These are phyloP conservation scores for Shinisaurus crocodilurus DNA, from an alignment of 2,113 vertebrate genomes.

Conservation along the genomic window DNA sequence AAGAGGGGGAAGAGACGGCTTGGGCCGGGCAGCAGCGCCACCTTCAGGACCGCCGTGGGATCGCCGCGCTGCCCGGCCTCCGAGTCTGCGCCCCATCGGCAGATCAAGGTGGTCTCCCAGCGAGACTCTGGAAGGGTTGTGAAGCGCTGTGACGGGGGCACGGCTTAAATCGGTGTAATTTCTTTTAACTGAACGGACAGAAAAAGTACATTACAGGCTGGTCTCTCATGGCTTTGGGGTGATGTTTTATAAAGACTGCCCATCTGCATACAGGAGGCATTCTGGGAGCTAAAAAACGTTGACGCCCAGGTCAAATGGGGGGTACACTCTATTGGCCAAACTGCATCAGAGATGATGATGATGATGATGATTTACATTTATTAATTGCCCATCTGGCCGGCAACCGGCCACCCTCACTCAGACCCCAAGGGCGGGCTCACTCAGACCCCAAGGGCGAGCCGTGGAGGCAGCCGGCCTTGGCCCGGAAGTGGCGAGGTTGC, in stretches of 20 bases:
- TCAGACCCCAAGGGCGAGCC: neutral
- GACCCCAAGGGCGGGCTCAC: too few species aligned
- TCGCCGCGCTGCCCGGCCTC: neutral
- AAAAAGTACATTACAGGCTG: neutral
- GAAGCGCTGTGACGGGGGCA: neutral
- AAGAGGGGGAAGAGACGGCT: accelerated
- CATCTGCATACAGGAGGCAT: neutral
- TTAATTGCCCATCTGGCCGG: too few species aligned
- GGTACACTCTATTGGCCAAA: too few species aligned
- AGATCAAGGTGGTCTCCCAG: neutral
- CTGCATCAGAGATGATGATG: too few species aligned
- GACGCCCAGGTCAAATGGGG: too few species aligned
- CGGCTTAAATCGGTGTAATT: neutral
- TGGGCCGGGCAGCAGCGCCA: neutral
- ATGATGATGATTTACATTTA: too few species aligned
- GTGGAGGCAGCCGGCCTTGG: neutral
- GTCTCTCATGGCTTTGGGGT: too few species aligned
- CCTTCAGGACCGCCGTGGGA: neutral
- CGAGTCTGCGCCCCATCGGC: accelerated
- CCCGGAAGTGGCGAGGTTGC: neutral
- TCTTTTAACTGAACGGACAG: neutral
- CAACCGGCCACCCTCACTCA: too few species aligned
- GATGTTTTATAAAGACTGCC: neutral
- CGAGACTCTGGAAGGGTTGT: neutral
- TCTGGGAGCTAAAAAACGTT: neutral